phyloP scores from a whole-genome alignment of 2,888 invertebrate genomes.

The Mimachlamys varia region DNA sequence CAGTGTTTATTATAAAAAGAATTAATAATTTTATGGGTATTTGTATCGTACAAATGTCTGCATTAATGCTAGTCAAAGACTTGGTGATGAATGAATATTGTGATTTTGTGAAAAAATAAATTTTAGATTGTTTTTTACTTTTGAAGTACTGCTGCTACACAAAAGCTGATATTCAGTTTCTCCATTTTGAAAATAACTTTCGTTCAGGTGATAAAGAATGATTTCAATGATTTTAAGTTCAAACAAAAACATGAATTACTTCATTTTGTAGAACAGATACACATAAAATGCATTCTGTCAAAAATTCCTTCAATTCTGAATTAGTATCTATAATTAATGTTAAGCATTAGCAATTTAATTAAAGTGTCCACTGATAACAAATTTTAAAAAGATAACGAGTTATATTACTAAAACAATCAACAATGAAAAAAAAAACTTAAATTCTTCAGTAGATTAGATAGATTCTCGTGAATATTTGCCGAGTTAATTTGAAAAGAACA shows the following conservation, averaged over 20 bases:
- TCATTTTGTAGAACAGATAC: background rate
- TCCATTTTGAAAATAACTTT: background rate
- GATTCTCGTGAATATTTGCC: background rate
- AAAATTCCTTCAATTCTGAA: background rate
- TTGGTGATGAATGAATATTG: background rate
- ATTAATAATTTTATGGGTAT: background rate
- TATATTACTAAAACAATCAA: background rate
- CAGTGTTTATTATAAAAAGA: background rate
- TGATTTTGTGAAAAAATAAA: background rate
- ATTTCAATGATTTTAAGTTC: background rate
- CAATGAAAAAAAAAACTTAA: background rate
- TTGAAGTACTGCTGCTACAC: background rate
- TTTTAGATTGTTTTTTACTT: background rate
- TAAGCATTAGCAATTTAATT: background rate
- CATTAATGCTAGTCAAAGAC: background rate
- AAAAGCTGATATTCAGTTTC: background rate
- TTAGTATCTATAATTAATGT: background rate
- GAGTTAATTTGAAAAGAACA: too few species aligned
- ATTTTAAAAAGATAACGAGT: constrained; percentile 9
- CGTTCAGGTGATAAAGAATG: background rate
- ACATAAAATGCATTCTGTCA: background rate
- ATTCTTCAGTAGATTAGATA: background rate
- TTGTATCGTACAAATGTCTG: background rate
- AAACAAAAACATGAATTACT: background rate
- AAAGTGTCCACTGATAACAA: background rate